These are phyloP conservation scores for Craterocephalus amniculus DNA, from an alignment of 2,797 vertebrate species.

Conservation along the genomic window DNA sequence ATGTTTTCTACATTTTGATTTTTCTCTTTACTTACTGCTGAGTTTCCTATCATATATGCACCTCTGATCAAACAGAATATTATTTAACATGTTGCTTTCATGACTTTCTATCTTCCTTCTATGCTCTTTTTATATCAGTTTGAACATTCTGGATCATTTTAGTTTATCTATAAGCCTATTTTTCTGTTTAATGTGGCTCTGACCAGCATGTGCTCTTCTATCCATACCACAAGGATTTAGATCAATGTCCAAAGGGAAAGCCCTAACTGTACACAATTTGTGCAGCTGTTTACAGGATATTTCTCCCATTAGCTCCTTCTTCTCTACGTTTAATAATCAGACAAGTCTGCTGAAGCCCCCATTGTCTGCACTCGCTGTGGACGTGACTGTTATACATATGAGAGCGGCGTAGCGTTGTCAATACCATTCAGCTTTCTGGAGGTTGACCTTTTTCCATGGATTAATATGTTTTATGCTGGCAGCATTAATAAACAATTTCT, in stretches of 20 bases:
- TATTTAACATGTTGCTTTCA: too few species aligned
- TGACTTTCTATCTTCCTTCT: too few species aligned
- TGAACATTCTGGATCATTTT: too few species aligned
- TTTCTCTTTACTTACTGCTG: background rate
- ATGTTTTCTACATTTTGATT: background rate
- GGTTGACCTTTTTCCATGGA: slow-evolving; percentile 80
- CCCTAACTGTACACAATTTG: slow-evolving; percentile 20
- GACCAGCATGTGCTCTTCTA: background rate
- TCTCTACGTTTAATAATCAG: slow-evolving; percentile 68
- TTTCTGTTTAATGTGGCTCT: background rate
- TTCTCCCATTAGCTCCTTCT: slow-evolving; percentile 43
- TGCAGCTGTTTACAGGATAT: slow-evolving; percentile 53
- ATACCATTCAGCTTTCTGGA: slow-evolving; percentile 71
- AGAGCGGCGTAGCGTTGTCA: slow-evolving; percentile 62
- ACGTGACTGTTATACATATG: slow-evolving; percentile 76
- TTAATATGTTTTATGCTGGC: slow-evolving; percentile 80
- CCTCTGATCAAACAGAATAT: too few species aligned
- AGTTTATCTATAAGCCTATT: background rate
- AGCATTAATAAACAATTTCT: slow-evolving; percentile 83
- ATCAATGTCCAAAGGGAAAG: background rate
- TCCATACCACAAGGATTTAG: background rate
- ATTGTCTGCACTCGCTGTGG: slow-evolving; percentile 60
- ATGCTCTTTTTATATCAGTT: too few species aligned
- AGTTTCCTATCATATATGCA: background rate
- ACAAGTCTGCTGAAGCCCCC: slow-evolving; percentile 58